A percentile compares a stretch with the other conserved stretches of the same genome.
Conservation (phyloP, 2,113 vertebrate species). For the Chinchilla lanigera region DNA sequence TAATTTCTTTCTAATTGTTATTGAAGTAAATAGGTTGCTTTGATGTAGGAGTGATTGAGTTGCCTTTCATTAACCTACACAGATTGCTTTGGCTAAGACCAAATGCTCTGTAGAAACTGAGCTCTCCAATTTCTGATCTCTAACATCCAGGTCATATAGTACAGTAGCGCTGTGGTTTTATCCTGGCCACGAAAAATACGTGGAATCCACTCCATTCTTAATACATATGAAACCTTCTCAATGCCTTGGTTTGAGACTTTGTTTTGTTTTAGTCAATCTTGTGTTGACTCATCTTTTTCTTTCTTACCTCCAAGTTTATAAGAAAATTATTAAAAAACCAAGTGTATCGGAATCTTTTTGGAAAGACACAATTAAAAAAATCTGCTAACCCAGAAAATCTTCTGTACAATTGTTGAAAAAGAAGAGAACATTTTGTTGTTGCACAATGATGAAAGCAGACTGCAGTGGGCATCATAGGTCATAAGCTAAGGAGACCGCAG, state of each 20-base stretch:
- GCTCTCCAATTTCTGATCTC: conserved; percentile 15
- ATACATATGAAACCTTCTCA: background rate
- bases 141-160: background rate
- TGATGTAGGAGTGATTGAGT: conserved; percentile 29
- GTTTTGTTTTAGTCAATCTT: conserved; percentile 27
- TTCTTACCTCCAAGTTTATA: background rate
- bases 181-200: background rate
- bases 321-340: conserved; percentile 1
- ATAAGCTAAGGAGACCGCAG: background rate
- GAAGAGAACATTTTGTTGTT: background rate
- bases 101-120: conserved; percentile 13
- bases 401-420: background rate
- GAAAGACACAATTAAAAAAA: background rate
- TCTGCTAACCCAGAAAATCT: background rate
- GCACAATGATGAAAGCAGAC: background rate
- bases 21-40: conserved; percentile 35
- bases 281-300: background rate
- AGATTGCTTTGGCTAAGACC: conserved; percentile 21
- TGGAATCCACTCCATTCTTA: background rate
- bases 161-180: background rate
- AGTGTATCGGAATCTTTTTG: background rate
- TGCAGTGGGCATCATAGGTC: background rate
- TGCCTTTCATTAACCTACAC: conserved; percentile 25
- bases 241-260: background rate
- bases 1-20: conserved; percentile 34